A percentile compares a stretch with the other conserved stretches of the same genome.
phyloP scores from a whole-genome alignment of 2,888 invertebrate species.

The Ophion obscuratus region DNA sequence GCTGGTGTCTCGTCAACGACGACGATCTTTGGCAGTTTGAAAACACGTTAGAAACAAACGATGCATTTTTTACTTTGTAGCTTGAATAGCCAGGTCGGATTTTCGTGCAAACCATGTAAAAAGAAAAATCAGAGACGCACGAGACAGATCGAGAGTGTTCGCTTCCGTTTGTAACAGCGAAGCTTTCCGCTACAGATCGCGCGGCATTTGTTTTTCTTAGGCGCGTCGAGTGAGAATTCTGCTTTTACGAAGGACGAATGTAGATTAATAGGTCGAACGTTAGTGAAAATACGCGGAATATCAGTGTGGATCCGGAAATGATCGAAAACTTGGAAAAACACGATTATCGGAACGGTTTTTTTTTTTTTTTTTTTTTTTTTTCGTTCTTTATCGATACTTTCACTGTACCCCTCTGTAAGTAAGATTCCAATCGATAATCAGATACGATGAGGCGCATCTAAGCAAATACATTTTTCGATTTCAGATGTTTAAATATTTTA shows the following conservation, averaged over 20 bases:
- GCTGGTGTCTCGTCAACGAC: not conserved
- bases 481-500: too few relatives aligned
- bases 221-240: constrained; percentile 8
- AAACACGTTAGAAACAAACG: not conserved
- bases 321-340: not conserved
- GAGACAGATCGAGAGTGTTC: constrained; percentile 3
- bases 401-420: not conserved
- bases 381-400: constrained; percentile 1
- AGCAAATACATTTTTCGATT: too few relatives aligned
- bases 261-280: not conserved
- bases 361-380: not conserved
- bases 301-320: not conserved
- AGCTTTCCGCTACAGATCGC: not conserved
- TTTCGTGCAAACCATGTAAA: constrained; percentile 8
- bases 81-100: not conserved
- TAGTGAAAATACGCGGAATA: not conserved
- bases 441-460: too few relatives aligned
- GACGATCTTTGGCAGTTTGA: constrained; percentile 1
- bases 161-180: constrained; percentile 8
- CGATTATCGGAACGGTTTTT: not conserved
- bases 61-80: constrained; percentile 3
- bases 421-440: too few relatives aligned
- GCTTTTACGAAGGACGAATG: not conserved
- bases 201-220: constrained; percentile 2
- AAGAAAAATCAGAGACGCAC: not conserved